These are phyloP conservation scores for Chrysolina haemoptera DNA, from an alignment of 2,888 invertebrate species.

Conservation along the genomic window DNA sequence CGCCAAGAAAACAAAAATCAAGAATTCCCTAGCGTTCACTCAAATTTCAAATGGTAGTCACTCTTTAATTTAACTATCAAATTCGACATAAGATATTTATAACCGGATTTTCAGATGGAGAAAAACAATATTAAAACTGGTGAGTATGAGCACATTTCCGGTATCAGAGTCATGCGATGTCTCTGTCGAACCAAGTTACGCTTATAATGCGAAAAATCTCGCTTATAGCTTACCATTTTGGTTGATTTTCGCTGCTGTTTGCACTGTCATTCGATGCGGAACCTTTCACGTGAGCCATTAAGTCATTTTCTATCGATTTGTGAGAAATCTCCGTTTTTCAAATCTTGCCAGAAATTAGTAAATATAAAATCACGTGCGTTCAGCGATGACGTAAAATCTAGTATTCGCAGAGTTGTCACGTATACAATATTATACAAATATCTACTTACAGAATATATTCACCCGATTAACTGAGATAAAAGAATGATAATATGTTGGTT, in stretches of 20 bases:
- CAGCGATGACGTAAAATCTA: constrained; percentile 39
- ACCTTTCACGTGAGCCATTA: constrained; percentile 41
- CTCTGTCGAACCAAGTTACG: neutral
- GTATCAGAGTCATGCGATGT: constrained; percentile 2
- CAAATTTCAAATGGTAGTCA: neutral
- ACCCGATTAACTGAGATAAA: neutral
- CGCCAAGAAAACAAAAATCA: neutral
- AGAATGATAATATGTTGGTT: no score
- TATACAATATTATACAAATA: neutral
- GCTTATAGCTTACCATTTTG: constrained; percentile 30
- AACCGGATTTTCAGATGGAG: neutral
- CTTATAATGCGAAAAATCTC: neutral
- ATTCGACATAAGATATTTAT: neutral
- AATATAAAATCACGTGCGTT: constrained; percentile 67
- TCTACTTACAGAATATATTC: neutral
- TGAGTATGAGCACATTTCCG: constrained; percentile 20
- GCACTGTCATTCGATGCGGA: neutral
- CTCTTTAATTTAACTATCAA: neutral
- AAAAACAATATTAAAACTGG: constrained; percentile 8
- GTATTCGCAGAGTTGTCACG: constrained; percentile 30
- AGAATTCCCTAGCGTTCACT: neutral
- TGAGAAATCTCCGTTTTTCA: constrained; percentile 36
- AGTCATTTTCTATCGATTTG: constrained; percentile 42
- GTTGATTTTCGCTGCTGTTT: neutral
- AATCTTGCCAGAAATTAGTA: constrained; percentile 58